phyloP scores from a whole-genome alignment of 2,888 invertebrate genomes.

The Ophion obscuratus region DNA sequence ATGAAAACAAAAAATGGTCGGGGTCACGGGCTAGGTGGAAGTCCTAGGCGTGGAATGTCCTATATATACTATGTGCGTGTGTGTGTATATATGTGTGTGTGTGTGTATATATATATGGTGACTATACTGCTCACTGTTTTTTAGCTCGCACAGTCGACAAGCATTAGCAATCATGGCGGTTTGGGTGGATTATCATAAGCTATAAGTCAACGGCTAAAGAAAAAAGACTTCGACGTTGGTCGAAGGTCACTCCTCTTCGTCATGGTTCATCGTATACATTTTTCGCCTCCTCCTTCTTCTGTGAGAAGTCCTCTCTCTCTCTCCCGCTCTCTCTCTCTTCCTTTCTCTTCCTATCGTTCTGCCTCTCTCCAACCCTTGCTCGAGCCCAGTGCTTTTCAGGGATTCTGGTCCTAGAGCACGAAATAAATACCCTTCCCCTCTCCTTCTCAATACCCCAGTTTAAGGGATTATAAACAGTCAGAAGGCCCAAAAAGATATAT shows the following conservation, averaged over 20 bases:
- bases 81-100: constrained; percentile 1
- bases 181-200: constrained; percentile 51
- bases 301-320: background rate
- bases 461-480: too few relatives aligned
- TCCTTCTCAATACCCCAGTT: constrained; percentile 17
- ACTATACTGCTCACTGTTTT: constrained; percentile 28
- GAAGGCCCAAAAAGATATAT: too few relatives aligned
- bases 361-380: background rate
- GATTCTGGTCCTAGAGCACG: too few relatives aligned
- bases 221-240: constrained; percentile 68
- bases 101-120: constrained; percentile 12
- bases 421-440: background rate
- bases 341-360: background rate
- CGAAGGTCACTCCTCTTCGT: constrained; percentile 56
- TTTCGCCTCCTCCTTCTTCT: constrained; percentile 8
- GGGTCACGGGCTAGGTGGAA: too few relatives aligned
- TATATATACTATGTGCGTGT: background rate
- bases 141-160: constrained; percentile 50
- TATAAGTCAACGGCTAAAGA: constrained; percentile 70
- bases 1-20: too few relatives aligned
- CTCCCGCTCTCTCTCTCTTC: constrained; percentile 6
- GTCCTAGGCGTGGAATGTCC: too few relatives aligned
- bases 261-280: constrained; percentile 61
- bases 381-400: background rate
- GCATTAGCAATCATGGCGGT: constrained; percentile 74